These are phyloP conservation scores for Ennomos erosarius DNA, from an alignment of 2,888 invertebrate species.

Conservation along the genomic window DNA sequence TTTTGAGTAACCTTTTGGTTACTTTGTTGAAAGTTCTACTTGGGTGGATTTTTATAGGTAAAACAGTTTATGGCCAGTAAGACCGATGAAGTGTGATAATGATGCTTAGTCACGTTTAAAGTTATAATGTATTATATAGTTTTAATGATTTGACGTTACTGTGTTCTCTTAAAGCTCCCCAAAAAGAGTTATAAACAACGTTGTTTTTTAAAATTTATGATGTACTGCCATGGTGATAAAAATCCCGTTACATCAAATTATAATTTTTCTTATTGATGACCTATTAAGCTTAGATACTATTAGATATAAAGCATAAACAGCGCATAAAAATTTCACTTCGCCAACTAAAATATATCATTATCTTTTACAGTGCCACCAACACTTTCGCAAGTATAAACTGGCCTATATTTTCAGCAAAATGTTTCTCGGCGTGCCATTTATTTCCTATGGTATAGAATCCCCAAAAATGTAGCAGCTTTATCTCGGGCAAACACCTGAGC, in stretches of 20 bases:
- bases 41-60: constrained; percentile 3
- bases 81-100: constrained; percentile 3
- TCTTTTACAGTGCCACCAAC: no score
- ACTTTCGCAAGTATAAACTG: no score
- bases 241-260: no score
- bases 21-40: constrained; percentile 17
- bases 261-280: no score
- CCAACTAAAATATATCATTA: no score
- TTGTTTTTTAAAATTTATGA: no score
- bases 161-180: no score
- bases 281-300: no score
- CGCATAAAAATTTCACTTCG: no score
- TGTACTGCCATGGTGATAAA: no score
- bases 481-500: constrained; percentile 29
- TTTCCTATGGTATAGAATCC: constrained; percentile 10
- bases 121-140: neutral
- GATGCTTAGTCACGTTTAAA: neutral
- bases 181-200: no score
- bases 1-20: constrained; percentile 31
- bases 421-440: constrained; percentile 19
- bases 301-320: no score
- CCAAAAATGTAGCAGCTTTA: constrained; percentile 27
- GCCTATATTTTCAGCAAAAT: constrained; percentile 5
- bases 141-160: neutral
- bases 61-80: constrained; percentile 1